Evolutionary conservation across 2,888 invertebrate species (phyloP), one percentile per base, ranked within the genome.

Genomic region (Cynaeus angustus): DNA sequence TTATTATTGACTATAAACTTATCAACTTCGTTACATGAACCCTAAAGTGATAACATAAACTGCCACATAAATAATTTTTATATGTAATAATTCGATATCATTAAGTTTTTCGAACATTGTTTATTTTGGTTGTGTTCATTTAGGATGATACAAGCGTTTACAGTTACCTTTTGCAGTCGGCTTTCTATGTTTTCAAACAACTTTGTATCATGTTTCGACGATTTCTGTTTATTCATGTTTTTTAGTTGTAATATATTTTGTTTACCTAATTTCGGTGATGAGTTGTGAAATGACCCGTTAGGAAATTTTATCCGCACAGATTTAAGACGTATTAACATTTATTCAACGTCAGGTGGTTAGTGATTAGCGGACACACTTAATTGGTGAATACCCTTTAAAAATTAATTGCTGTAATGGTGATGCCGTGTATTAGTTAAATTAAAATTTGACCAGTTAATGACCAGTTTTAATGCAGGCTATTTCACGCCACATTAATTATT

Each of bases 71-170:
- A 21, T 21, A 21, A 21, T 21, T 21, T 21, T 21, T 3, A 21
- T 21, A 21, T 21, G 2, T 21, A 21, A 21, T 21, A 21, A 21
- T 21, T 21, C 21, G 21, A 7, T 5, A 12, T 43, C 43, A 45
- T 45, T 21, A 21, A 21, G 4, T 21, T 21, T n/a, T 21, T 21
- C 21, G 21, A 21, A 21, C 21, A 21, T 21, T 21, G 21, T 33
- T 52, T 52, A 13, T 52, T 33, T 30, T 28, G 52, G 52, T 52
- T 52, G 13, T 52, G 26, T 50, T n/a, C 12, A 28, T 50, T 30
- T 30, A 30, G 30, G n/a, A 50, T 16, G 50, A 50, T 26, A 30
- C 30, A 33, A 53, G 55, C 38, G 9, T 58, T 58, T 58, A 58
- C 58, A 41, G 58, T 58, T 58, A 58, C 10, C 5, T 38, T 21